Conservation (phyloP, 2,888 invertebrate genomes). For the Ceriagrion tenellum region DNA sequence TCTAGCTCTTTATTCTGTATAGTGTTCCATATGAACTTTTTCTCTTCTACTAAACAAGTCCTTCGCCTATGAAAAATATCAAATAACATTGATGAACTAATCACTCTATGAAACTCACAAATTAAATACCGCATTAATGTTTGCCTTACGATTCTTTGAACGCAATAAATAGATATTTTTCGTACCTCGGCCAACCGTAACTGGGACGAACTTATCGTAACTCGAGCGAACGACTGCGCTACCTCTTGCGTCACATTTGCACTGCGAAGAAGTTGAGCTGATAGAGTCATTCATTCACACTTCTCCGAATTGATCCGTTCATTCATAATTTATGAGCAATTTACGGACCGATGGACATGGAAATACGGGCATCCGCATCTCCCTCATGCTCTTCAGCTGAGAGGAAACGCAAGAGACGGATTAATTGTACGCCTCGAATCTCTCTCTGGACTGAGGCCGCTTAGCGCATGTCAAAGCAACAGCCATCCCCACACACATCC, state of each 20-base stretch:
- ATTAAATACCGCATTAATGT: too few species aligned
- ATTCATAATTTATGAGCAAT: not conserved
- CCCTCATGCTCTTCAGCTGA: not conserved
- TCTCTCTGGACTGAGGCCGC: not conserved
- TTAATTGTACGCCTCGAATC: not conserved
- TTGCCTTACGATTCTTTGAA: too few species aligned
- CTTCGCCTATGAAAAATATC: too few species aligned
- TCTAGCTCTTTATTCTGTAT: too few species aligned
- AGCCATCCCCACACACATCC: not conserved
- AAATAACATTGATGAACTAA: too few species aligned
- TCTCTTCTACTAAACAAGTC: too few species aligned
- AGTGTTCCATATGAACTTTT: too few species aligned
- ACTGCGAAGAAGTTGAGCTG: not conserved
- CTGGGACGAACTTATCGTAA: too few species aligned
- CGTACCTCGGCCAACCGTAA: too few species aligned
- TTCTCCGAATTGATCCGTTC: not conserved
- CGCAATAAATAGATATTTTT: too few species aligned
- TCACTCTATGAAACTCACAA: too few species aligned
- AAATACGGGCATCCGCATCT: not conserved
- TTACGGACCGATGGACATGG: not conserved
- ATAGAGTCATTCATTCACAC: conserved; percentile 2
- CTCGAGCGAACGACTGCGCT: too few species aligned
- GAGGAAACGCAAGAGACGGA: not conserved
- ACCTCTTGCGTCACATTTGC: not conserved
- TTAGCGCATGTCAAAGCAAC: not conserved